Base-by-base conservation (phyloP, 2,888 invertebrate genomes). In the Ochropleura leucogaster region DNA sequence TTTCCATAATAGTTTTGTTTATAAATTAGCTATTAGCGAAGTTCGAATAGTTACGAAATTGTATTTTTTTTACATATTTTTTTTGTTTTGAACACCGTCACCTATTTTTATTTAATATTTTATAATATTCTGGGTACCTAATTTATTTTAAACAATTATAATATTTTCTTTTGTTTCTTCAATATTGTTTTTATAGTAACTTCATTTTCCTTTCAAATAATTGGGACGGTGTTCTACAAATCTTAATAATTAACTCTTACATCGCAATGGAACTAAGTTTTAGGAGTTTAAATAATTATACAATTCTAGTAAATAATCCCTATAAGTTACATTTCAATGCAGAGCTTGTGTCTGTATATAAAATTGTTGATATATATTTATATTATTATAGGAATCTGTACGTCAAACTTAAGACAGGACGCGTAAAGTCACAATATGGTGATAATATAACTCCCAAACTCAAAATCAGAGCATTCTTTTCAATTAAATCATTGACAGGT, bases 1-100 rank as follows among this genome's bases (percentile, higher is more conserved):
- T 65, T 67, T 73, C 67, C 47, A 63, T 82, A 68, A 44, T 60
- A 67, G 12, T 60, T 80, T 72, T 63, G 62, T 72, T 55, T 73
- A 49, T 67, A 55, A 47, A 72, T 74, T 78, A 70, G 75, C 77
- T 78, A 77, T 73, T 72, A 80, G 81, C 86, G 7, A 79, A 85
- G 20, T 67, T 62, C 20, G 46, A 63, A 77, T 71, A 76, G 46
- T 77, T 76, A 74, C 60, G 69, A 70, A 62, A 75, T 63, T 55
- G 46, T 65, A 62, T 63, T 49, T 49, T 53, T 74, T 84, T 83
- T 70, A 75, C 59, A 72, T 18, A 40, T 9, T 40, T 79, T n/a
- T 30, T 63, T 40, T 49, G 20, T 60, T 68, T 59, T 62, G 70
- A 78, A 82, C 78, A 84, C 78, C 71, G 74, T 71, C 72, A 53